Percentiles rank a stretch among this genome's conserved stretches.
Evolutionary conservation across 2,113 vertebrate genomes (phyloP).

Genomic region (Progne subis): DNA sequence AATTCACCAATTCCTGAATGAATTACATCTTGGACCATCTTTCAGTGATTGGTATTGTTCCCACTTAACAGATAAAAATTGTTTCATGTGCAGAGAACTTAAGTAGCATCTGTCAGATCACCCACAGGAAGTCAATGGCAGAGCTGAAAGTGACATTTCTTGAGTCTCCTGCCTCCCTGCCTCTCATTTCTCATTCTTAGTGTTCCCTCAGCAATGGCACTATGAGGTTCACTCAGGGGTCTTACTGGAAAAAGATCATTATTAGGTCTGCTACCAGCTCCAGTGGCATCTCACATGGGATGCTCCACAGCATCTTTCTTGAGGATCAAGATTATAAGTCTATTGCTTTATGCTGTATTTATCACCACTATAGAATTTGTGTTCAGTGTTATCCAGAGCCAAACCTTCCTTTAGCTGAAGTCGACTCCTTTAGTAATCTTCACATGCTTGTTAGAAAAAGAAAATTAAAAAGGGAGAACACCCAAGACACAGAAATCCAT

Average conservation of each 20-base stretch:
- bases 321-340: not conserved
- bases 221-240: not conserved
- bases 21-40: not conserved
- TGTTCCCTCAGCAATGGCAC: not conserved
- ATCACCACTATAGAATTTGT: not conserved
- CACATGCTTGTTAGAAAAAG: not conserved
- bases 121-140: not conserved
- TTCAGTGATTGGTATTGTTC: not conserved
- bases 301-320: not conserved
- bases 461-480: not conserved
- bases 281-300: not conserved
- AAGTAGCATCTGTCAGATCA: not conserved
- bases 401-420: not conserved
- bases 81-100: not conserved
- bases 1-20: not conserved
- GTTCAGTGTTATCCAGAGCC: not conserved
- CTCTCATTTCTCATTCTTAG: not conserved
- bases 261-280: not conserved
- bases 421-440: not conserved
- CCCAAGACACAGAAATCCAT: not conserved
- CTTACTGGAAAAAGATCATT: not conserved
- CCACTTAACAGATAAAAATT: not conserved
- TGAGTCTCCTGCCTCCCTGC: not conserved
- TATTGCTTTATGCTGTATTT: not conserved
- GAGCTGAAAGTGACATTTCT: not conserved